Conservation (phyloP, 2,113 vertebrate genomes). For the Mormyrus iriodes region DNA sequence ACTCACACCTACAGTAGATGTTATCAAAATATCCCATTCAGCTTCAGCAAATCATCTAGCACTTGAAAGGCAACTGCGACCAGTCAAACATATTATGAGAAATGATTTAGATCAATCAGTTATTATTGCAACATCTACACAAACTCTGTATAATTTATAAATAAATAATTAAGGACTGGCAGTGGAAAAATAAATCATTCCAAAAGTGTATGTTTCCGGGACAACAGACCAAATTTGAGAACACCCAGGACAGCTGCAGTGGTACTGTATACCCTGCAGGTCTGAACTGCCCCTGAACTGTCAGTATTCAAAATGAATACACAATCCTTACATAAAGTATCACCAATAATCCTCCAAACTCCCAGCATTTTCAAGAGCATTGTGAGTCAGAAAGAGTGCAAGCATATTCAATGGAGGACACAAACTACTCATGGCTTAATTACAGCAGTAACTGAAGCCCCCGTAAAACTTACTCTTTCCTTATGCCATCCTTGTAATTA, state of each 20-base stretch:
- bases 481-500: slow-evolving; percentile 6
- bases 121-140: not conserved
- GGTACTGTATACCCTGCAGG: not conserved
- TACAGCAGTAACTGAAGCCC: slow-evolving; percentile 1
- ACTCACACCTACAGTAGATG: not conserved
- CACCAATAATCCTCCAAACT: not conserved
- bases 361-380: not conserved
- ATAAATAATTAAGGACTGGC: not conserved
- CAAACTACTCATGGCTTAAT: slow-evolving; percentile 10
- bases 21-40: not conserved
- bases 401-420: not conserved
- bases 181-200: not conserved
- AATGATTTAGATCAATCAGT: not conserved
- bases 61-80: not conserved
- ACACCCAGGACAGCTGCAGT: not conserved
- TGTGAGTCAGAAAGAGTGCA: not conserved
- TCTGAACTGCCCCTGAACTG: not conserved
- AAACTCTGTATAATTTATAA: not conserved
- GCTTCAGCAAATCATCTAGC: not conserved
- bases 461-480: slow-evolving; percentile 5
- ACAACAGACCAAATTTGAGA: not conserved
- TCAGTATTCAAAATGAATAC: not conserved
- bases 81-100: not conserved
- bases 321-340: not conserved
- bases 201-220: not conserved